These are phyloP conservation scores for Falco rusticolus DNA, from an alignment of 2,797 vertebrate species.

Conservation along the genomic window DNA sequence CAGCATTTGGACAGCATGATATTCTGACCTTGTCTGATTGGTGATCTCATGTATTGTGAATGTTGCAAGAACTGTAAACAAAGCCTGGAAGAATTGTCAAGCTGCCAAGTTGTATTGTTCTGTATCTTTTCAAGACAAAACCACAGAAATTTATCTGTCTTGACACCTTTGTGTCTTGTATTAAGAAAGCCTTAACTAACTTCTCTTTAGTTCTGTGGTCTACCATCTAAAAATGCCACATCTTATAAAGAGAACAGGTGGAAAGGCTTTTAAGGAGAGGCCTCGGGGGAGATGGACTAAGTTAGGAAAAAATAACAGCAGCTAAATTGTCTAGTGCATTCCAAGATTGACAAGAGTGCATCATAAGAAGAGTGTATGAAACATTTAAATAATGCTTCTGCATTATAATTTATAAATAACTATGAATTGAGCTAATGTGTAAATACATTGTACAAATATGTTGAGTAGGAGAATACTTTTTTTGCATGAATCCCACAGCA, in stretches of 20 bases:
- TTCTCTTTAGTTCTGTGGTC: constrained; percentile 4
- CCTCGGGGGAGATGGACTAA: neutral
- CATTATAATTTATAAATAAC: neutral
- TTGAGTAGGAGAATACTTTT: neutral
- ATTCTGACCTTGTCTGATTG: constrained; percentile 41
- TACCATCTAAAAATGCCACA: constrained; percentile 43
- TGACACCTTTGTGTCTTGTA: constrained; percentile 43
- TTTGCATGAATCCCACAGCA: neutral
- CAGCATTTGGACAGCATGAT: constrained; percentile 21
- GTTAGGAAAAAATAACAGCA: neutral
- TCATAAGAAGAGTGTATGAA: neutral
- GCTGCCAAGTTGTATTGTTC: neutral
- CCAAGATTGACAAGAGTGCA: neutral
- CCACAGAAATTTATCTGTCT: constrained; percentile 37
- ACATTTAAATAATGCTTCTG: neutral
- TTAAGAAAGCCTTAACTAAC: constrained; percentile 41
- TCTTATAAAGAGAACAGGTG: constrained; percentile 30
- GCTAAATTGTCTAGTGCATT: neutral
- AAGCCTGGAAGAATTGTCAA: constrained; percentile 46
- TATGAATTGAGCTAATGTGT: neutral
- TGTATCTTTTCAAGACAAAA: constrained; percentile 13
- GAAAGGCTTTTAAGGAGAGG: neutral
- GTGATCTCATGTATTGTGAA: constrained; percentile 36
- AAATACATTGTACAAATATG: neutral
- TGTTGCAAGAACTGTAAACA: constrained; percentile 18